These are phyloP conservation scores for Phallusia fumigata DNA, from an alignment of 23 tunicate genomes.

Conservation along the genomic window DNA sequence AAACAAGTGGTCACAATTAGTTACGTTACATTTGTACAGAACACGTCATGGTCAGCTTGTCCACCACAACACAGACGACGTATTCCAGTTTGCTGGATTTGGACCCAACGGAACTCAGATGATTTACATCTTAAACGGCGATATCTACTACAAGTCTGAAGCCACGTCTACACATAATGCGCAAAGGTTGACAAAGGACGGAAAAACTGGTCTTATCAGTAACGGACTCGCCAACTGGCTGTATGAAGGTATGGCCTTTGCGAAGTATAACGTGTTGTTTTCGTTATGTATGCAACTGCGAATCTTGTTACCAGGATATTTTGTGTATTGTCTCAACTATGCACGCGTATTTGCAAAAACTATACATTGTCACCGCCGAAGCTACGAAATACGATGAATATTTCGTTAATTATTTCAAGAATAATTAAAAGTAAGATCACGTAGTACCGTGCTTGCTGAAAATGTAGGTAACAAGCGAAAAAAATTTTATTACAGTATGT, in stretches of 20 bases:
- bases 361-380: too few species aligned
- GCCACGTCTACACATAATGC: neutral
- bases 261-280: neutral
- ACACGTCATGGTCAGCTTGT: neutral
- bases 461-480: too few species aligned
- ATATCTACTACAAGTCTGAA: conserved; percentile 48
- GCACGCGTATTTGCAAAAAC: too few species aligned
- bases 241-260: conserved; percentile 85
- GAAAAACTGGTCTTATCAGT: conserved; percentile 4
- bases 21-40: neutral
- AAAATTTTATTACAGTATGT: too few species aligned
- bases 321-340: too few species aligned
- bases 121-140: conserved; percentile 50
- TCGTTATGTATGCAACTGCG: too few species aligned
- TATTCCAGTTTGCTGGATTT: conserved; percentile 58
- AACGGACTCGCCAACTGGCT: conserved; percentile 73
- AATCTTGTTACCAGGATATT: too few species aligned
- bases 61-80: conserved; percentile 24
- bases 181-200: conserved; percentile 45
- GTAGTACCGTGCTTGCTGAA: too few species aligned
- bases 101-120: conserved; percentile 63
- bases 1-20: too few species aligned
- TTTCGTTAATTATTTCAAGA: too few species aligned
- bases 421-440: too few species aligned
- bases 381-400: too few species aligned